Percentiles rank a stretch among this genome's conserved stretches.
Evolutionary conservation across 2,797 vertebrate genomes (phyloP).

Genomic region (Pipistrellus pipistrellus): DNA sequence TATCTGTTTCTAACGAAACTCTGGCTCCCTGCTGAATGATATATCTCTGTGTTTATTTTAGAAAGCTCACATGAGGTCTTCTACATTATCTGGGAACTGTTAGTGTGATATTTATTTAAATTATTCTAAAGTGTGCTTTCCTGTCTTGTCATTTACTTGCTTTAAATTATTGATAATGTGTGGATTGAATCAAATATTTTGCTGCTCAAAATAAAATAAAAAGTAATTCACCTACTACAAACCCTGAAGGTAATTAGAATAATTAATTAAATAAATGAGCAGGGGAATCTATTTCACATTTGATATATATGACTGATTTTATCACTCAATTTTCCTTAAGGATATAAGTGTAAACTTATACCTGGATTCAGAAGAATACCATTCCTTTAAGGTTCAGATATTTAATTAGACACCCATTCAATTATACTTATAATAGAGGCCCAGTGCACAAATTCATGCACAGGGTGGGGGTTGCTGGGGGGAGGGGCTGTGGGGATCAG

Average conservation of each 20-base stretch:
- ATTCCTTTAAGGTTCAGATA: neutral
- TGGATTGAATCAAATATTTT: neutral
- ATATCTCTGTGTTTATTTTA: neutral
- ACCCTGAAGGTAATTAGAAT: neutral
- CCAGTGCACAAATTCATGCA: too few species aligned
- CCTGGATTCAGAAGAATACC: neutral
- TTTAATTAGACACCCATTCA: neutral
- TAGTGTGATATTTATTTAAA: neutral
- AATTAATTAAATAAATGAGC: neutral
- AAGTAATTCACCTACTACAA: neutral
- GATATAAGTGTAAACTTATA: neutral
- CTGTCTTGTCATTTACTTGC: neutral
- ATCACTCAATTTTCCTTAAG: neutral
- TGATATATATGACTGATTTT: neutral
- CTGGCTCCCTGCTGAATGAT: neutral
- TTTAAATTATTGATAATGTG: neutral
- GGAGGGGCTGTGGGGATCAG: too few species aligned
- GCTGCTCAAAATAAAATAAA: neutral
- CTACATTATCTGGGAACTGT: neutral
- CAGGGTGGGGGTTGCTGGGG: too few species aligned
- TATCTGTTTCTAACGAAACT: neutral
- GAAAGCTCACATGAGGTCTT: neutral
- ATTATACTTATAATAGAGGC: neutral
- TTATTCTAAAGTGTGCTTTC: neutral
- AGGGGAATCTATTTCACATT: neutral